Base-by-base conservation (phyloP, 2,113 vertebrate species). In the Caranx melampygus region DNA sequence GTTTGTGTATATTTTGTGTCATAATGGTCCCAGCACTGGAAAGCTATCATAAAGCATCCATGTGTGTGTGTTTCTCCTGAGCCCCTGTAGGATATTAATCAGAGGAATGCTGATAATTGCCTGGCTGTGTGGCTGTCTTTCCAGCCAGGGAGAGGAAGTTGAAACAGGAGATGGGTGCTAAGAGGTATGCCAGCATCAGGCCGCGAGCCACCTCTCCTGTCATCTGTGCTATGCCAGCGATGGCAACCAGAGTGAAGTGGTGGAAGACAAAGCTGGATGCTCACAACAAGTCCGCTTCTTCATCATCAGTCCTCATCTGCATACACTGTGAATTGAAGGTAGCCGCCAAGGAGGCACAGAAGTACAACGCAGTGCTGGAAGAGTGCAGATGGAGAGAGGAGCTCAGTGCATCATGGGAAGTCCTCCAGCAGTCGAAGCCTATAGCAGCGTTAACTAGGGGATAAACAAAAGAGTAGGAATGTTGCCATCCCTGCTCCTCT, bases 101-200 rank as follows among this genome's bases (percentile, higher is more conserved):
- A 67, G 64, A 66, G 49, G 78, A 86, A 84, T 78, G 82, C 66
- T 91, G 87, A 82, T 89, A 90, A 92, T 83, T 82, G 70, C 37
- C 64, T 44, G 57, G 59, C 62, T 57, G 54, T 49, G 44, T 67
- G 70, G 31, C 72, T 45, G 72, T 82, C 71, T 72, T 75, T 87
- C 69, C 42, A 64, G 63, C 65, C 42, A 61, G 72, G 40, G 66
- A 84, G 75, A 87, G 82, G 88, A 85, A 78, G 72, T 62, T 91
- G 89, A 84, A 91, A 92, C 65, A 57, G 75, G 89, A 89, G 87
- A 90, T 78, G 86, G 69, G 75, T 81, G 78, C 72, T 49, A 72
- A 69, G 85, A 66, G 57, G 69, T 52, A 40, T 40, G 72, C 85
- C 80, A 89, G 87, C 84, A 81, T 91, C 85, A 79, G 78, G 82